Base-by-base conservation (phyloP, 2,888 invertebrate genomes). In the Eucera pruinosa region DNA sequence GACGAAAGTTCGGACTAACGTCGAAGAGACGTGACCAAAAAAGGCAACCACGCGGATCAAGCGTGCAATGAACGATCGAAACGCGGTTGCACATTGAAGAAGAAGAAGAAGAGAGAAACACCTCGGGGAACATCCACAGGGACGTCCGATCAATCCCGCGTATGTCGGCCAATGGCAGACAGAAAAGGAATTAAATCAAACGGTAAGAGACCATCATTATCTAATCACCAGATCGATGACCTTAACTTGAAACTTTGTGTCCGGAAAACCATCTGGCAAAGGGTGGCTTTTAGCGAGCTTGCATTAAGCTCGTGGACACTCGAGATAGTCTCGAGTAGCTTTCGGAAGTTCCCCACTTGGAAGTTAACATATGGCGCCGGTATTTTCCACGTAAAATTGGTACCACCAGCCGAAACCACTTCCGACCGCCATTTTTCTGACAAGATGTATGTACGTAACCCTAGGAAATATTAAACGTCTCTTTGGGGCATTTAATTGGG, bases 21-120 rank as follows among this genome's bases (percentile, higher is more conserved):
- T 41, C 65, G 64, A 72, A 61, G 67, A 68, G 67, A 68, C 58
- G 41, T 78, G 60, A 61, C 79, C 79, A 78, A 80, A 80, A 80
- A 80, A 78, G 78, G 79, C 41, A 65, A 52, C 60, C 36, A 64
- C 39, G 25, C 52, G 61, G 43, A 60, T 54, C 62, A 50, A 25
- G 25, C n/a, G 36, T 25, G 36, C 61, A 60, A 64, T 48, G 39
- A 48, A 52, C 76, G 64, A 30, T 15, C 58, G 39, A 66, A 65
- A 71, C 33, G 48, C 43, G 23, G 36, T 23, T 43, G 75, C 75
- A 55, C 41, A 47, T 43, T 13, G 15, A 2, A 13, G 43, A 30
- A 47, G 25, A 33, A n/a, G n/a, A n/a, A n/a, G n/a, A n/a, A n/a
- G n/a, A n/a, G n/a, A n/a, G n/a, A n/a, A n/a, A n/a, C n/a, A n/a